Evolutionary conservation across 2,888 invertebrate species (phyloP), one percentile per base, ranked within the genome.

Genomic region (Salpingus planirostris): DNA sequence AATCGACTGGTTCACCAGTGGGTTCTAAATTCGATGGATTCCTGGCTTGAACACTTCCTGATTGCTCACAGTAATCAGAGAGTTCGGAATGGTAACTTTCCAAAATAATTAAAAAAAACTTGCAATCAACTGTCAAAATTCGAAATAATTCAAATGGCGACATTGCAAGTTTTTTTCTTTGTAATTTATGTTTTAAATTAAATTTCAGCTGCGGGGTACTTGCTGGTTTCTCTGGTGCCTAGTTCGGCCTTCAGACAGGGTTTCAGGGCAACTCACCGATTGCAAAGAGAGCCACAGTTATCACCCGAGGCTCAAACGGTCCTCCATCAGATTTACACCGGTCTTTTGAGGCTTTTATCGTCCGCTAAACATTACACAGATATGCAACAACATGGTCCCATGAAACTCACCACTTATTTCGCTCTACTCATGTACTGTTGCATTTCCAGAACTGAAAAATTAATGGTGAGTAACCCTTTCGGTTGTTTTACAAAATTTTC

Each of bases 361-460:
- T 75, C 85, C 7, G 90, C 90, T 1, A 78, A 85, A 48, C 84
- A 86, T 49, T 92, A 90, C 60, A 85, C 85, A 0, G 89, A 90
- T 54, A 80, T 85, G 50, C 80, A 80, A 28, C 78, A 80, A 5
- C 91, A 93, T 59, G 90, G 92, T 33, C 87, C 91, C 2, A 85
- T 85, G 66, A 92, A 92, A 65, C 70, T 95, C 37, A 90, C 90
- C 15, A 86, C 90, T 5, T 93, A 92, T 65, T 93, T 95, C 65
- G 86, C 89, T 29, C 76, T 93, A 34, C 76, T 93, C 69, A 85
- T 88, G 30, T 92, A 91, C 59, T 93, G 92, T 64, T 81, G 92
- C 52, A 78, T 92, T 50, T 84, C 89, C 29, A 80, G 85, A 55
- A 82, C 84, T 36, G 93, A 95, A 66, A 93, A 93, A 65, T 70